Percentiles rank a stretch among this genome's conserved stretches.
Conservation (phyloP, 92 coral and sea anemone genomes). For the Phenganax marumi region DNA sequence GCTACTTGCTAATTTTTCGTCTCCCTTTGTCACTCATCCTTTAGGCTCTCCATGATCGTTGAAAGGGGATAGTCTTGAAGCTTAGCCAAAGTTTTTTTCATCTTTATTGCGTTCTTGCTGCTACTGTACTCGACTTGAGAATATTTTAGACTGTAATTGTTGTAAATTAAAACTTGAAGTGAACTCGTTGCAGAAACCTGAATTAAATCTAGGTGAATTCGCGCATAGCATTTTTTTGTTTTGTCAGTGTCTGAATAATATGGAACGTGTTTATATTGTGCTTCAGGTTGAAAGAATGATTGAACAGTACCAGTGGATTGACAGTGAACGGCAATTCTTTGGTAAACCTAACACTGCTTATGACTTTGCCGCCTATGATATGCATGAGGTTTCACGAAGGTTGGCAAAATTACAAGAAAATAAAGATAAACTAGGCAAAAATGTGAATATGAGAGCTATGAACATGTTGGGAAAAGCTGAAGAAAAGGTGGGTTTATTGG, state of each 20-base stretch:
- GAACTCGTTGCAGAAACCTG: too few species aligned
- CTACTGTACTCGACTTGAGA: too few species aligned
- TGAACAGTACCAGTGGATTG: conserved; percentile 86
- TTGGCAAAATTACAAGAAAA: conserved; percentile 82
- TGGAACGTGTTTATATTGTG: not conserved
- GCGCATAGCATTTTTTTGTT: not conserved
- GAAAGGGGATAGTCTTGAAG: too few species aligned
- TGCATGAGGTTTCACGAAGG: conserved; percentile 84
- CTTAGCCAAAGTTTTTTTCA: too few species aligned
- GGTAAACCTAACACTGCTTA: conserved; percentile 95
- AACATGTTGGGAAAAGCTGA: conserved; percentile 97
- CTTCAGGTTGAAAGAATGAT: conserved; percentile 85
- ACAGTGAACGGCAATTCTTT: conserved; percentile 82
- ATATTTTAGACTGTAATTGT: too few species aligned
- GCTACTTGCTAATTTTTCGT: too few species aligned
- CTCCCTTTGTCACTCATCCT: too few species aligned
- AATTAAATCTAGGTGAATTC: too few species aligned
- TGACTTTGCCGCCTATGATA: conserved; percentile 88
- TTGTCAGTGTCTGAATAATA: not conserved
- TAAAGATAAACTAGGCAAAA: conserved; percentile 90
- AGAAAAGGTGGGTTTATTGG: conserved; percentile 68
- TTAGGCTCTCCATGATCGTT: too few species aligned
- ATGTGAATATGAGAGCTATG: conserved; percentile 98
- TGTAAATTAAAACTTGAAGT: too few species aligned
- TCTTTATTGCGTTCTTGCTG: too few species aligned